Evolutionary conservation across 2,113 vertebrate species (phyloP).

Genomic region (Capricornis sumatraensis): DNA sequence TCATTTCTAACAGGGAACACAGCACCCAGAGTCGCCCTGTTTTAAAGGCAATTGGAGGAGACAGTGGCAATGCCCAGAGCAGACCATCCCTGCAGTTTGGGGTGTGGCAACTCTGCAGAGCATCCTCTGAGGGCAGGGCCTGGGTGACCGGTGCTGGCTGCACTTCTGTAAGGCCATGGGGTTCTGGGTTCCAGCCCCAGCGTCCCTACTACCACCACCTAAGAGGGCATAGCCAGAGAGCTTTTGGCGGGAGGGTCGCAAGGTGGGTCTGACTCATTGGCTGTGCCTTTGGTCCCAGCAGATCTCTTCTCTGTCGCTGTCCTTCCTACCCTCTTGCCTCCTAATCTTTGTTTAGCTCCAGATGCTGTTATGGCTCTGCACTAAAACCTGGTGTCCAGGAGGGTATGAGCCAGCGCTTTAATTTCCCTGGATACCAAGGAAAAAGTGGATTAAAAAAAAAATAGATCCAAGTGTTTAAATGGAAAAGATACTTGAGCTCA

Average conservation of each 20-base stretch:
- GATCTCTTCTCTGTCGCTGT: not conserved
- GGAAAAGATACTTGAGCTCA: not conserved
- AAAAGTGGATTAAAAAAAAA: not conserved
- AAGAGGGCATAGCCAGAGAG: not conserved
- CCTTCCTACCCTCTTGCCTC: not conserved
- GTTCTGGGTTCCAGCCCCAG: not conserved
- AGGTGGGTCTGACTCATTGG: accelerated
- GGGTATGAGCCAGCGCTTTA: not conserved
- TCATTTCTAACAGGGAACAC: not conserved
- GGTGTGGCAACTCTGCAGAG: not conserved
- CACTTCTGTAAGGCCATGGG: not conserved
- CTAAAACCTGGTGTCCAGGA: not conserved
- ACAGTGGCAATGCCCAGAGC: not conserved
- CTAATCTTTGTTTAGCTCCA: not conserved
- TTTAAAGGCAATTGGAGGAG: not conserved
- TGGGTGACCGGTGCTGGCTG: not conserved
- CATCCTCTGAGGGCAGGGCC: not conserved
- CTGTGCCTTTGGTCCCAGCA: not conserved
- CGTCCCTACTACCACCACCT: not conserved
- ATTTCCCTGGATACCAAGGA: not conserved
- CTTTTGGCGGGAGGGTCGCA: not conserved
- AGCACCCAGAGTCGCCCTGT: not conserved
- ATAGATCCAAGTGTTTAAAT: not conserved
- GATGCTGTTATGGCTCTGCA: not conserved
- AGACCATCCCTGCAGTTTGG: not conserved